These are phyloP conservation scores for Mus musculus DNA, from an alignment of 2,113 vertebrate species.

Conservation along the genomic window GRCm39 chr5:91392501-91393000, in stretches of 20 bases:
- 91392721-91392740: not conserved
- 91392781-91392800: not conserved
- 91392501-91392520: not conserved
- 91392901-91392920: not conserved
- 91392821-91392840: not conserved
- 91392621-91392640: not conserved
- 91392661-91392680: not conserved
- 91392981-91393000: not conserved
- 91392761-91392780: not conserved
- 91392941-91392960: not conserved
- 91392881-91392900: not conserved
- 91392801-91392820: not conserved
- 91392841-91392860: not conserved
- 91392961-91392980: not conserved
- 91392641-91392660: not conserved
- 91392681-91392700: not conserved
- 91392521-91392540: not conserved
- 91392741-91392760: not conserved
- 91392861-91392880: not conserved
- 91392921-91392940: not conserved
- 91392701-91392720: not conserved
- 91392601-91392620: not conserved
- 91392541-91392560: not conserved
- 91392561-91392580: not conserved
- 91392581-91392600: not conserved